These are phyloP conservation scores for Acrocyrtus sp. DNA, from an alignment of 2,888 invertebrate species.

Conservation along the genomic window DNA sequence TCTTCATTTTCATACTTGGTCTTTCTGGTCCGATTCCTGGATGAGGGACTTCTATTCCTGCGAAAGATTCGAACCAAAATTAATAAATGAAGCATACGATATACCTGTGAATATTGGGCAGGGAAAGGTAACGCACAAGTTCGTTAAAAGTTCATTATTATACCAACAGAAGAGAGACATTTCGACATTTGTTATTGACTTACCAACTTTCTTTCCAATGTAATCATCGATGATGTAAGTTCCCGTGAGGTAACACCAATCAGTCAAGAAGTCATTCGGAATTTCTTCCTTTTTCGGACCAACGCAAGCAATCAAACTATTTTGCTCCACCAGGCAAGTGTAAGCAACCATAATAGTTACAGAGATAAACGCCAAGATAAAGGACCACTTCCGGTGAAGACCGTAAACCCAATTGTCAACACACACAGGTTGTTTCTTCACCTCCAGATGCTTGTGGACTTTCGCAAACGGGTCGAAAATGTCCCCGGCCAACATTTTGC, in stretches of 20 bases:
- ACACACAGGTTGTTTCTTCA: background rate
- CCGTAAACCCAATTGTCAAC: slow-evolving; percentile 25
- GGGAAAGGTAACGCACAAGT: background rate
- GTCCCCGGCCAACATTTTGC: slow-evolving; percentile 21
- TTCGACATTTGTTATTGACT: background rate
- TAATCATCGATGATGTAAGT: slow-evolving; percentile 17
- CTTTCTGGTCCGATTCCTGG: slow-evolving; percentile 15
- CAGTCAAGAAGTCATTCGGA: background rate
- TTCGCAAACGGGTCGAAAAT: slow-evolving; percentile 25
- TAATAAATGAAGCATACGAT: background rate
- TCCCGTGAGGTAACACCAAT: slow-evolving; percentile 18
- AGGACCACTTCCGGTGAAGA: slow-evolving; percentile 20
- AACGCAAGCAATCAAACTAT: background rate
- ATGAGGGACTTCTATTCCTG: background rate
- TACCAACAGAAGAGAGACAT: background rate
- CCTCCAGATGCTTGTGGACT: background rate
- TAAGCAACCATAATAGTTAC: slow-evolving; percentile 6
- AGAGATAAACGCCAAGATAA: background rate
- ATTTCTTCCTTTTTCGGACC: background rate
- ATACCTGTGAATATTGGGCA: background rate
- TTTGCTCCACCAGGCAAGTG: background rate
- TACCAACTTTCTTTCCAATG: background rate
- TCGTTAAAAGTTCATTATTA: background rate
- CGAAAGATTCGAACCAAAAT: background rate
- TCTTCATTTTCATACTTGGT: background rate